These are phyloP conservation scores for Amphipyra berbera DNA, from an alignment of 2,888 invertebrate species.

Conservation along the genomic window DNA sequence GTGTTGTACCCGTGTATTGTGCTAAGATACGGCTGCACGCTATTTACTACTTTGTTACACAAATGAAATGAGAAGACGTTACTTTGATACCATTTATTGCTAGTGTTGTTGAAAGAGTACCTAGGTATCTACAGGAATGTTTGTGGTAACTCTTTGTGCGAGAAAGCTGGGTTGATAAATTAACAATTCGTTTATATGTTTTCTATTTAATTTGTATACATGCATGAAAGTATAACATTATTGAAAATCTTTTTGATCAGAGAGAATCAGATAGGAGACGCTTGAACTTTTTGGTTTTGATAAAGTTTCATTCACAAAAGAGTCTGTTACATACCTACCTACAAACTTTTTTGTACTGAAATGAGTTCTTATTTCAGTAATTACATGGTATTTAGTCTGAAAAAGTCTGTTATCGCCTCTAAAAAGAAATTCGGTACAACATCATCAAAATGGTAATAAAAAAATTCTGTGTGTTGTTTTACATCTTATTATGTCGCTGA, in stretches of 20 bases:
- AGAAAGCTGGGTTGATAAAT: neutral
- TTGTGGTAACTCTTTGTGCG: conserved; percentile 8
- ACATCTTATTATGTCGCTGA: conserved; percentile 5
- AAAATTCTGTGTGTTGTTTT: conserved; percentile 25
- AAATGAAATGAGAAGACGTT: conserved; percentile 52
- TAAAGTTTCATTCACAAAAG: no score
- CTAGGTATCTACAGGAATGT: no score
- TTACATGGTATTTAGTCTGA: neutral
- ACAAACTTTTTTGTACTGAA: neutral
- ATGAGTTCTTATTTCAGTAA: neutral
- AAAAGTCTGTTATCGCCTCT: neutral
- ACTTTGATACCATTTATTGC: conserved; percentile 49
- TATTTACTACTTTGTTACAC: conserved; percentile 54
- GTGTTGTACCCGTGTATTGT: conserved; percentile 38
- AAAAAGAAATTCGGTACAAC: conserved; percentile 12
- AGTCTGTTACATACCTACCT: no score
- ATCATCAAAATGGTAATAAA: conserved; percentile 32
- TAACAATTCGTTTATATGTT: conserved; percentile 3
- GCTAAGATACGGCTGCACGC: conserved; percentile 47
- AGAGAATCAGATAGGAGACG: neutral
- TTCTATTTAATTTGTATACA: no score
- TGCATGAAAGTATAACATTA: no score
- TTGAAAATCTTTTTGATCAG: neutral
- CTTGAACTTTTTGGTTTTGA: neutral
- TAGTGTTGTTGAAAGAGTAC: conserved; percentile 37